Percentiles rank a stretch among this genome's conserved stretches.
Evolutionary conservation across 2,888 invertebrate genomes (phyloP).

Genomic region (Tenthredo amoena): DNA sequence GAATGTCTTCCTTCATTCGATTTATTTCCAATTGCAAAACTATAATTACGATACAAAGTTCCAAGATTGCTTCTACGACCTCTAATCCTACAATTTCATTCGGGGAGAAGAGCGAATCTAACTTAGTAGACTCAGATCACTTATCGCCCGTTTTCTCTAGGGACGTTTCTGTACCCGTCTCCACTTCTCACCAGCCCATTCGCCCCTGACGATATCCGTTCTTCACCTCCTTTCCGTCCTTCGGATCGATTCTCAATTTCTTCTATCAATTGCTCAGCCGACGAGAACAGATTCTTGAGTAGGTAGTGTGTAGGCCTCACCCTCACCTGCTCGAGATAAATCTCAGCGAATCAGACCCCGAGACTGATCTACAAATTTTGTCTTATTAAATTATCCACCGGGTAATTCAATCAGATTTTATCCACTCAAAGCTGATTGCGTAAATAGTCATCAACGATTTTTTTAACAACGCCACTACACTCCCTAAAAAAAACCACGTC

Average conservation of each 20-base stretch:
- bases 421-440: neutral
- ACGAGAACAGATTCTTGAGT: neutral
- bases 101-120: neutral
- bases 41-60: neutral
- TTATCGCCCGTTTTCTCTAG: conserved; percentile 18
- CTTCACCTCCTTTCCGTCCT: neutral
- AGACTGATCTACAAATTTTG: neutral
- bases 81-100: conserved; percentile 9
- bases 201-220: conserved; percentile 9
- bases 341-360: neutral
- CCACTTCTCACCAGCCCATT: neutral
- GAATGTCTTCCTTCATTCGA: neutral
- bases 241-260: conserved; percentile 12
- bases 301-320: neutral
- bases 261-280: neutral
- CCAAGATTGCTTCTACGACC: neutral
- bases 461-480: neutral
- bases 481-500: neutral
- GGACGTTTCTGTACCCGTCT: neutral
- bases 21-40: neutral
- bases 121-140: conserved; percentile 30
- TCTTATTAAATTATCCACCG: neutral
- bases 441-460: neutral
- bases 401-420: neutral
- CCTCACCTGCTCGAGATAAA: neutral